Base-by-base conservation (phyloP, 2,113 vertebrate species). In the Leucopternis melanops region DNA sequence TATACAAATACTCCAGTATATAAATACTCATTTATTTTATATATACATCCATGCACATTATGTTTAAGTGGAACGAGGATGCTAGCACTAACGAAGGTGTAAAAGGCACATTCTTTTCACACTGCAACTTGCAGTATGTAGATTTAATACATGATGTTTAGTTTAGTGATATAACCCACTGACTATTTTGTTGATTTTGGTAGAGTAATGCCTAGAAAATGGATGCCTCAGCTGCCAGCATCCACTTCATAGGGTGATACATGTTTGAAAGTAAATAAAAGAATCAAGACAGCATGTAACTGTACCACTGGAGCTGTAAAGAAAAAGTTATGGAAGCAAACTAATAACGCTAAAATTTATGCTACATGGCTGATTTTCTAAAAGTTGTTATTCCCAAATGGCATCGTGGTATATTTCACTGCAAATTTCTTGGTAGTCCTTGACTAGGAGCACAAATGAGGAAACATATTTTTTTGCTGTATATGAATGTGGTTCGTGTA, bases 11-110 rank as follows among this genome's bases (percentile, higher is more conserved):
- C 14, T 70, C 49, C 29, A 96, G 72, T 95, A 93, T 91, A 96
- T 97, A 97, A 96, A 96, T 93, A 95, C 55, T 90, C 29, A 78
- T 97, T 97, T 97, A 94, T 96, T 97, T 97, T 96, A 71, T 95
- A 70, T 94, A 73, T 89, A 27, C 5, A 57, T 81, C 29, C 38
- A 91, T 95, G 81, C 45, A 63, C 88, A 78, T 88, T 97, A 82
- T 96, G 72, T 92, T 86, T 88, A 54, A 90, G 77, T 85, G 89
- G 89, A 97, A 96, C n/a, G n/a, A 90, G n/a, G 72, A 95, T 87
- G 27, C 86, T 96, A 96, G 72, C 66, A 32, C 45, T 81, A 93
- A 92, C 4, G 58, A 95, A 95, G 45, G 54, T 96, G 61, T 93
- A 95, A 96, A 94, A 96, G 59, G 32, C 55, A 85, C 69, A 90